These are phyloP conservation scores for Temnopleurus reevesii DNA, from an alignment of 53 echinoderm and acorn worm genomes.

Conservation along the genomic window DNA sequence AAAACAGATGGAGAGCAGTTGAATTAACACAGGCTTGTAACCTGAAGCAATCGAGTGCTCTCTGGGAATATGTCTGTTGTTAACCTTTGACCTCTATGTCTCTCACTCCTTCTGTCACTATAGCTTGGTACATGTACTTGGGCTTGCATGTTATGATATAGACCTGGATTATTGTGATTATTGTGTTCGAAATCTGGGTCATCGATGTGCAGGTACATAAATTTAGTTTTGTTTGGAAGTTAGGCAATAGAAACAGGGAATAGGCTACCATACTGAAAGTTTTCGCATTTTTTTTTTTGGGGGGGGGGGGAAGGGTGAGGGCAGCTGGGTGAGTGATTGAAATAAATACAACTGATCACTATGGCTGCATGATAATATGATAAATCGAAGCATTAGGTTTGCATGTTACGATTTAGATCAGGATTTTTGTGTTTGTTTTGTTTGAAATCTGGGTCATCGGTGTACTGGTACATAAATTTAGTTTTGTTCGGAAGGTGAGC, in stretches of 20 bases:
- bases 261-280: too few species aligned
- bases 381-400: too few species aligned
- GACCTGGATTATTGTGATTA: too few species aligned
- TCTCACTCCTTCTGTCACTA: not conserved
- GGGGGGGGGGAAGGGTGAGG: not conserved
- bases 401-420: too few species aligned
- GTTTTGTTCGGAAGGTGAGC: too few species aligned
- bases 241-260: not conserved
- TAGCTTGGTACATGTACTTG: not conserved
- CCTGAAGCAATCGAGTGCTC: constrained; percentile 12
- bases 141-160: not conserved
- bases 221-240: not conserved
- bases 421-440: too few species aligned
- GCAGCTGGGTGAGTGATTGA: not conserved
- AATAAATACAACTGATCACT: too few species aligned
- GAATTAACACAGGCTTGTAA: constrained; percentile 33
- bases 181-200: not conserved
- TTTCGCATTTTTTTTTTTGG: too few species aligned
- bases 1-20: constrained; percentile 19
- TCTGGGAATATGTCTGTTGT: constrained; percentile 18
- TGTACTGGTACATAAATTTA: too few species aligned
- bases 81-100: constrained; percentile 18
- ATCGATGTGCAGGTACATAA: not conserved
- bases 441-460: too few species aligned
- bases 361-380: too few species aligned